A percentile compares a stretch with the other conserved stretches of the same genome.
These are phyloP conservation scores for Semnornis frantzii DNA, from an alignment of 2,113 vertebrate genomes.

Conservation along the genomic window DNA sequence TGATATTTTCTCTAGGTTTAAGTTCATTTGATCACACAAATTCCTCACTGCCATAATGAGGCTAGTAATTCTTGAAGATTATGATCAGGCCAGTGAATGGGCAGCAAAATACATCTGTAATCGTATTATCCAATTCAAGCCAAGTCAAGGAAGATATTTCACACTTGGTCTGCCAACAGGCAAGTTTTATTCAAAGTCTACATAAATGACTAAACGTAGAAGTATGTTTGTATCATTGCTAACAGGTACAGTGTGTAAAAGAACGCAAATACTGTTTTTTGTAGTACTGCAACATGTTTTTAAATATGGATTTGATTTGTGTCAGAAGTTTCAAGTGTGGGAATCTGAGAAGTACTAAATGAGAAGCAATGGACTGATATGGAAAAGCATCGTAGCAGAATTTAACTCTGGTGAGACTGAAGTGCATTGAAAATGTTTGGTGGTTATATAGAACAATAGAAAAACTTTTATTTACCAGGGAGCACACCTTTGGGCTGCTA, in stretches of 20 bases:
- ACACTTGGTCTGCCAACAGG: conserved; percentile 95
- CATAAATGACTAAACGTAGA: background rate
- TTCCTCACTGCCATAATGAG: conserved; percentile 80
- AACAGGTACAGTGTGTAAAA: background rate
- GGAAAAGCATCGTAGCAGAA: background rate
- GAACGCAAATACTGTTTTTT: background rate
- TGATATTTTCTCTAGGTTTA: conserved; percentile 58
- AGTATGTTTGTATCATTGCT: background rate
- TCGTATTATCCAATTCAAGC: conserved; percentile 90
- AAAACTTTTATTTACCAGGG: conserved; percentile 73
- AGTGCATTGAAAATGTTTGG: background rate
- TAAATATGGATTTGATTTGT: background rate
- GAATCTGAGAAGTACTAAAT: background rate
- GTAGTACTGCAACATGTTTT: background rate
- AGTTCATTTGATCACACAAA: conserved; percentile 3
- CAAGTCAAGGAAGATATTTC: conserved; percentile 86
- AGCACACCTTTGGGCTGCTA: conserved; percentile 86
- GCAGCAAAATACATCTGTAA: conserved; percentile 98
- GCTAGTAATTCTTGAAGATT: conserved; percentile 95
- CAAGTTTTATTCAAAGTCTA: conserved; percentile 57
- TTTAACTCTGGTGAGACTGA: background rate
- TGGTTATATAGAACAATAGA: background rate
- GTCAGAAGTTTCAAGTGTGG: background rate
- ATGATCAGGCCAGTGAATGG: conserved; percentile 94
- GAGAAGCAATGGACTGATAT: background rate